Evolutionary conservation across 2,888 invertebrate genomes (phyloP), one percentile per base, ranked within the genome.

Genomic region (Apoda limacodes): DNA sequence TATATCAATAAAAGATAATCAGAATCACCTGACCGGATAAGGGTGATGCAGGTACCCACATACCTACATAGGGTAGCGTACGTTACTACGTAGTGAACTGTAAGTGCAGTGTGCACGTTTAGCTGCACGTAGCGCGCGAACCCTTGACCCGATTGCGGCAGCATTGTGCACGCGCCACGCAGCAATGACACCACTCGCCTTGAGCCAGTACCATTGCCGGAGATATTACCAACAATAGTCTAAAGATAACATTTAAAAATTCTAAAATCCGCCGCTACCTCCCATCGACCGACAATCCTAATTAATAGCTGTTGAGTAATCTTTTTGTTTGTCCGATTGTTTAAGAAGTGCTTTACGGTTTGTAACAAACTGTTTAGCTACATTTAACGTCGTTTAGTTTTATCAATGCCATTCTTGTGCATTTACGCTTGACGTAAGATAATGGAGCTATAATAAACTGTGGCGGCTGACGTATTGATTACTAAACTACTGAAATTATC

Each of bases 181-280:
- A 76, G 80, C 76, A 76, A 72, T 76, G 80, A 75, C 76, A 80
- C 76, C 68, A 70, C 51, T 80, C 69, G 75, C 80, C 80, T 78
- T 78, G 78, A 76, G 76, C 65, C 65, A 74, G 65, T 74, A 17
- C 7, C 75, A 71, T 78, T 76, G 71, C 74, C 76, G 70, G 75
- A 74, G 76, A 78, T 80, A 80, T 78, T 76, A 68, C 78, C 80
- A 80, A 80, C 80, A 80, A 80, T 80, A 67, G 78, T 76, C 75
- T 75, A 75, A 75, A 78, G 80, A 80, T 80, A 78, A 74, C 72
- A 60, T 80, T 80, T 67, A 78, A 78, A 76, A 75, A 74, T 75
- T 71, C 61, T 66, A 78, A 76, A 75, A 80, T 74, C 64, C 68
- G 66, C 66, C 70, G 65, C 62, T 62, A 55, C 55, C 60, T 74